Evolutionary conservation across 2,113 vertebrate species (phyloP).

Genomic region (Actenoides lindsayi): DNA sequence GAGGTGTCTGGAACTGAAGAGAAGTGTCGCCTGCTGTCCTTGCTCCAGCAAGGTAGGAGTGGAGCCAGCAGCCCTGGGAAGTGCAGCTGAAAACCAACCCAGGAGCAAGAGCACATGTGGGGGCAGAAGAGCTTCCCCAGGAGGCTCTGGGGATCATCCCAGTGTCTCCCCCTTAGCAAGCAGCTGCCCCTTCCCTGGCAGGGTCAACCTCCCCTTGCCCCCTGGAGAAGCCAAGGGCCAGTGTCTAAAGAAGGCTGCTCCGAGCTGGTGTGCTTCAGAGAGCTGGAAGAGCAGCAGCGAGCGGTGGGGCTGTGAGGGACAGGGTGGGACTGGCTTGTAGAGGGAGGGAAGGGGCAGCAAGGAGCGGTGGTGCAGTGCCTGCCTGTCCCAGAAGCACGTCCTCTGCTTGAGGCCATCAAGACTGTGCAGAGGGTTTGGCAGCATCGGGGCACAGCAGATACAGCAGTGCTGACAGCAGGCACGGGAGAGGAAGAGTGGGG

Average conservation of each 20-base stretch:
- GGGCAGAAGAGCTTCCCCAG: not conserved
- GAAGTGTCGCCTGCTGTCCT: not conserved
- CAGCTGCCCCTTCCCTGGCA: not conserved
- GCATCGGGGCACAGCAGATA: not conserved
- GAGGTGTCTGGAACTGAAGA: not conserved
- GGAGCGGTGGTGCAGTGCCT: accelerated
- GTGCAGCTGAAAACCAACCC: not conserved
- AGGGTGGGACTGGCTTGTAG: not conserved
- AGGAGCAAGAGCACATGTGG: not conserved
- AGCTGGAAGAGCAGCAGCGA: not conserved
- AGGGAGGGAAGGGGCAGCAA: not conserved
- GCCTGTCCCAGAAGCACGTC: accelerated
- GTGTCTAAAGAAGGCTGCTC: not conserved
- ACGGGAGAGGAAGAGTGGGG: not conserved
- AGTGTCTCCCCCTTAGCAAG: accelerated
- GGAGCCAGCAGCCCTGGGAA: not conserved
- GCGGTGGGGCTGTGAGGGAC: not conserved
- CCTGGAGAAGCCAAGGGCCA: accelerated
- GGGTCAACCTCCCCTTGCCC: accelerated
- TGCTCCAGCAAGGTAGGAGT: not conserved
- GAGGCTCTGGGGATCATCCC: not conserved
- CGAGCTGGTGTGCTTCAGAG: accelerated
- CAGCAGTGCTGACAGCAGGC: not conserved
- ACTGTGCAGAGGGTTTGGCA: not conserved
- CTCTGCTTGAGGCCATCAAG: accelerated